phyloP scores from a whole-genome alignment of 2,888 invertebrate genomes.

The Spicauda simplicius region DNA sequence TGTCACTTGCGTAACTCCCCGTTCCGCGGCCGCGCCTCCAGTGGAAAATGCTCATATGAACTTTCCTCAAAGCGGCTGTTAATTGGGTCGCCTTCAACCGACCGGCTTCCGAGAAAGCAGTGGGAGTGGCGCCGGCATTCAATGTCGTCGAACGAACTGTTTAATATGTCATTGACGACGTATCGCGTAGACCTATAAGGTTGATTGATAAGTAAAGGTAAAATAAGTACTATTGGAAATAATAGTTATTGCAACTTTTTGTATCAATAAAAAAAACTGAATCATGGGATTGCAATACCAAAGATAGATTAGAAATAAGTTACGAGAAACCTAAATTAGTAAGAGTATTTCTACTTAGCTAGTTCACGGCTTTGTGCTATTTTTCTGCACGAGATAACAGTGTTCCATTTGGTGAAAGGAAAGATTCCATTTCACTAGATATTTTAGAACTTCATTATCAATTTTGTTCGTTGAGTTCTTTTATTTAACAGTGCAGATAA shows the following conservation, averaged over 20 bases:
- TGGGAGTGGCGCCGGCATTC: not conserved
- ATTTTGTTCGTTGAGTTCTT: conserved; percentile 13
- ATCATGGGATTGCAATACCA: too few species aligned
- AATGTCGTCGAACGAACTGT: conserved; percentile 4
- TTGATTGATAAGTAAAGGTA: too few species aligned
- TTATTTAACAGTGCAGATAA: conserved; percentile 13
- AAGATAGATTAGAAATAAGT: not conserved
- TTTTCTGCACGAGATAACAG: conserved; percentile 2
- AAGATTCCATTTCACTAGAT: not conserved
- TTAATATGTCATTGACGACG: not conserved
- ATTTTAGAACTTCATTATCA: conserved; percentile 2
- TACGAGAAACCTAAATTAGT: not conserved
- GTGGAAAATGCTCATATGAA: conserved; percentile 20
- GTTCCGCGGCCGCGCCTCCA: conserved; percentile 5
- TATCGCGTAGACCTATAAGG: too few species aligned
- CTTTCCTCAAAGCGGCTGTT: conserved; percentile 22
- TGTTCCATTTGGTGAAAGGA: not conserved
- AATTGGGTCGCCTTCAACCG: conserved; percentile 19
- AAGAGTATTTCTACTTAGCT: conserved; percentile 5
- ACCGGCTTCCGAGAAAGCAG: conserved; percentile 10
- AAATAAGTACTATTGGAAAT: too few species aligned
- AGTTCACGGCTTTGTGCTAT: conserved; percentile 4
- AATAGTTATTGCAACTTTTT: too few species aligned
- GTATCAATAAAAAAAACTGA: too few species aligned
- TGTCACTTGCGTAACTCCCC: conserved; percentile 15